phyloP scores from a whole-genome alignment of 2,113 vertebrate genomes.

The Zingel zingel region DNA sequence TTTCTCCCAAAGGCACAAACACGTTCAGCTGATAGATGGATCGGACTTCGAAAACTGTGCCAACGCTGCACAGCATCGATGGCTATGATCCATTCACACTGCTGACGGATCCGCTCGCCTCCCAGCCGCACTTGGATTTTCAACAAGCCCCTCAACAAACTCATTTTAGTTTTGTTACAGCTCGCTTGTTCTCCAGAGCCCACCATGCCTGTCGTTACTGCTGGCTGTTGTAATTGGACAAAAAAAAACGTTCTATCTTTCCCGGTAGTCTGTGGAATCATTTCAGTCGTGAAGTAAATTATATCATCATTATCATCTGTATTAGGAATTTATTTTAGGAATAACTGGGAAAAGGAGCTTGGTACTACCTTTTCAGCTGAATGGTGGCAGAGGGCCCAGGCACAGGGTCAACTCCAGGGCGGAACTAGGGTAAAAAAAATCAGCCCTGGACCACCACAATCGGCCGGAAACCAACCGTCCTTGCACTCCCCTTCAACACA shows the following conservation, averaged over 20 bases:
- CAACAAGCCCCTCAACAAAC: slow-evolving; percentile 53
- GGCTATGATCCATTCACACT: slow-evolving; percentile 47
- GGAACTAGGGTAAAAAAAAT: too few relatives aligned
- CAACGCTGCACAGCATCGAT: slow-evolving; percentile 41
- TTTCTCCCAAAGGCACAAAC: slow-evolving; percentile 29
- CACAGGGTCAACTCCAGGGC: too few relatives aligned
- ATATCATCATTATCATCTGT: too few relatives aligned
- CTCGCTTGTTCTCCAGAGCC: slow-evolving; percentile 34
- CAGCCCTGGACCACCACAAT: too few relatives aligned
- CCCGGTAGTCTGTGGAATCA: too few relatives aligned
- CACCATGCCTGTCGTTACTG: neutral
- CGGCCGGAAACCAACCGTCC: too few relatives aligned
- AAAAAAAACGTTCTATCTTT: neutral
- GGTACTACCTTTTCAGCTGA: too few relatives aligned
- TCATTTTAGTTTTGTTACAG: slow-evolving; percentile 42
- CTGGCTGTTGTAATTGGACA: slow-evolving; percentile 30
- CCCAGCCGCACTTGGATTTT: slow-evolving; percentile 22
- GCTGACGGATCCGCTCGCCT: slow-evolving; percentile 47
- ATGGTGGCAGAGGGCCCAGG: too few relatives aligned
- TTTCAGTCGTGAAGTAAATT: too few relatives aligned
- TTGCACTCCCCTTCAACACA: too few relatives aligned
- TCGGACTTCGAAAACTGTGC: slow-evolving; percentile 58
- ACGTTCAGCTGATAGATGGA: slow-evolving; percentile 29
- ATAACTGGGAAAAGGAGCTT: too few relatives aligned
- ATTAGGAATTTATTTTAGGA: too few relatives aligned